Percentiles rank a stretch among this genome's conserved stretches.
phyloP scores from a whole-genome alignment of 2,888 invertebrate species.

The Diaphora mendica region DNA sequence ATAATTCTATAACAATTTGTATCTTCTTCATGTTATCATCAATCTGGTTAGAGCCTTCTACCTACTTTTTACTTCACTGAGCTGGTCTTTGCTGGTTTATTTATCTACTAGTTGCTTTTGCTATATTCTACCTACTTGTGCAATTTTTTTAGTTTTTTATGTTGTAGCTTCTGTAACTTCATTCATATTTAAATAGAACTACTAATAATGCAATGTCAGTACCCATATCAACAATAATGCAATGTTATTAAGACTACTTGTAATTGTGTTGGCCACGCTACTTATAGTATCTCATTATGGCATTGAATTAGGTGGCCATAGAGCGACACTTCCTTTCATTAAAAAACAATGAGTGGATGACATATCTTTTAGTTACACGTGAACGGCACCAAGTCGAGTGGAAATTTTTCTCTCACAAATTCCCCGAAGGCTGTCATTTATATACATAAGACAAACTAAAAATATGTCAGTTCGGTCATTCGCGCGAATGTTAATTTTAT shows the following conservation, averaged over 20 bases:
- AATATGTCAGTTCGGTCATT: not conserved
- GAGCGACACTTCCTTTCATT: not conserved
- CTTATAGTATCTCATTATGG: not conserved
- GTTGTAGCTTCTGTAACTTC: no score
- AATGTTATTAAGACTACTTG: not conserved
- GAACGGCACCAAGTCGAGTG: not conserved
- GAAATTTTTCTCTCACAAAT: not conserved
- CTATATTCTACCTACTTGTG: no score
- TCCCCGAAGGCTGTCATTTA: not conserved
- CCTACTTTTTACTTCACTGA: no score
- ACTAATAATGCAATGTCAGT: not conserved
- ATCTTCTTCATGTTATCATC: no score
- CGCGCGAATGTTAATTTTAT: not conserved
- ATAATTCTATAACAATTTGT: no score
- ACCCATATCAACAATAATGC: not conserved
- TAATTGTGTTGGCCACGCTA: not conserved
- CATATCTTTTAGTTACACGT: not conserved
- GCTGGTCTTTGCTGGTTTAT: no score
- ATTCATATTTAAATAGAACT: not conserved
- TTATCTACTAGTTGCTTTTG: no score
- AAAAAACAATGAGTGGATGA: conserved; percentile 1
- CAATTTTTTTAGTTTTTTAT: no score
- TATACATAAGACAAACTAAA: not conserved
- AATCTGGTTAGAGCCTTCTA: no score
- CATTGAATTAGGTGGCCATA: not conserved